These are phyloP conservation scores for Tetraneura akinire DNA, from an alignment of 1,140 invertebrate species.

Conservation along the genomic window DNA sequence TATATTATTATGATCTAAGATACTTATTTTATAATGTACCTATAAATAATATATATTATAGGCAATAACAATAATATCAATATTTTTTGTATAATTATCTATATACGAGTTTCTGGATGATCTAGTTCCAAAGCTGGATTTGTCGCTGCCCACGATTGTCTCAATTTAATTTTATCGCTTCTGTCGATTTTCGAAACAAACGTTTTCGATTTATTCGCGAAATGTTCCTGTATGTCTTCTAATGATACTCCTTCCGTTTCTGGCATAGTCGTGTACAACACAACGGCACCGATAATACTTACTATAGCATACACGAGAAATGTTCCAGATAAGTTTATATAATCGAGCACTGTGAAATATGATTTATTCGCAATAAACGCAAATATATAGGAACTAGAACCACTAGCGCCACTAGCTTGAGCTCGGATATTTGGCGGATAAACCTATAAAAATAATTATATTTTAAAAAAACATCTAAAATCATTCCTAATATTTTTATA, in stretches of 20 bases:
- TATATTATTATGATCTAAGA: too few relatives aligned
- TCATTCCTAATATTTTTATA: too few relatives aligned
- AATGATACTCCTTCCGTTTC: slow-evolving; percentile 84
- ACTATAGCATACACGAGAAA: slow-evolving; percentile 69
- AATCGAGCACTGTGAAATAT: slow-evolving; percentile 61
- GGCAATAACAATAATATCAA: too few relatives aligned
- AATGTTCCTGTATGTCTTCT: slow-evolving; percentile 65
- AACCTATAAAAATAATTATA: slow-evolving; percentile 59
- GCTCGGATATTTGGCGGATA: slow-evolving; percentile 69
- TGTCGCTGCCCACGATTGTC: background rate
- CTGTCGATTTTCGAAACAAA: slow-evolving; percentile 41
- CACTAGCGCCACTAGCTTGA: slow-evolving; percentile 68
- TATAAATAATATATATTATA: too few relatives aligned
- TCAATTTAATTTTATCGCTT: slow-evolving; percentile 13
- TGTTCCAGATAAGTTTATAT: slow-evolving; percentile 67
- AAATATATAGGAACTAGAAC: slow-evolving; percentile 72
- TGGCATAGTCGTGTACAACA: slow-evolving; percentile 66
- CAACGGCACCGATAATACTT: slow-evolving; percentile 61
- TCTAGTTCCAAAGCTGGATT: slow-evolving; percentile 41
- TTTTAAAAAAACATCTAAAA: too few relatives aligned
- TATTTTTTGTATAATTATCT: background rate
- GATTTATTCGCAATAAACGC: slow-evolving; percentile 72
- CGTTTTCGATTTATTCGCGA: slow-evolving; percentile 51
- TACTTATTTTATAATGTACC: too few relatives aligned
- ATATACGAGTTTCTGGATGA: slow-evolving; percentile 17